Conservation (phyloP, 2,888 invertebrate genomes). For the Tipula vernalis region DNA sequence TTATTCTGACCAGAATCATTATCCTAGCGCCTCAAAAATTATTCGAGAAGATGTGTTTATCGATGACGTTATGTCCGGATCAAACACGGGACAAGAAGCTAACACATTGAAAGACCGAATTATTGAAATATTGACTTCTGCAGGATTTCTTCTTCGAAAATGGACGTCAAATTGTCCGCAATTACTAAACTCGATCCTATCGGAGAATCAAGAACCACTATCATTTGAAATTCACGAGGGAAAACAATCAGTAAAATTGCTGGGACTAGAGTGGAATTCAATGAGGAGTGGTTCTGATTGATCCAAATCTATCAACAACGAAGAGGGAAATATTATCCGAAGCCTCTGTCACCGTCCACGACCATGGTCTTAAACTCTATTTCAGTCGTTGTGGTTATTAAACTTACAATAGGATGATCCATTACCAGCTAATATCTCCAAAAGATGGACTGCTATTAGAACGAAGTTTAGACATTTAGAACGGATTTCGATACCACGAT, state of each 20-base stretch:
- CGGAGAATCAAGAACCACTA: background rate
- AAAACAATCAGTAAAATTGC: background rate
- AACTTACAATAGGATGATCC: background rate
- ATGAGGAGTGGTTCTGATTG: background rate
- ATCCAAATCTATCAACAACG: too few relatives aligned
- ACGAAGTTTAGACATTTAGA: background rate
- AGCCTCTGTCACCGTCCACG: background rate
- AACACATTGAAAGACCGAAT: too few relatives aligned
- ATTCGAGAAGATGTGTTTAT: too few relatives aligned
- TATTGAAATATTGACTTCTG: too few relatives aligned
- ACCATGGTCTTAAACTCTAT: background rate
- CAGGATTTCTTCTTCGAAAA: too few relatives aligned
- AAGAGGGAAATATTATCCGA: background rate
- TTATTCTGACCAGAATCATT: too few relatives aligned
- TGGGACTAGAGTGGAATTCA: background rate
- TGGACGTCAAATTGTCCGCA: background rate
- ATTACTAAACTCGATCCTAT: background rate
- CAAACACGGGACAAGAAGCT: too few relatives aligned
- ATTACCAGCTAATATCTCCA: background rate
- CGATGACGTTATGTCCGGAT: too few relatives aligned
- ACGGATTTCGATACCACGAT: background rate
- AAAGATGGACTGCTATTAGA: background rate
- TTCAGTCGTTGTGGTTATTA: too few relatives aligned
- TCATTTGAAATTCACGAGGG: background rate
- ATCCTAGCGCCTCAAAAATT: too few relatives aligned